These are phyloP conservation scores for Nasonia giraulti DNA, from an alignment of 1,140 invertebrate genomes.

Conservation along the genomic window DNA sequence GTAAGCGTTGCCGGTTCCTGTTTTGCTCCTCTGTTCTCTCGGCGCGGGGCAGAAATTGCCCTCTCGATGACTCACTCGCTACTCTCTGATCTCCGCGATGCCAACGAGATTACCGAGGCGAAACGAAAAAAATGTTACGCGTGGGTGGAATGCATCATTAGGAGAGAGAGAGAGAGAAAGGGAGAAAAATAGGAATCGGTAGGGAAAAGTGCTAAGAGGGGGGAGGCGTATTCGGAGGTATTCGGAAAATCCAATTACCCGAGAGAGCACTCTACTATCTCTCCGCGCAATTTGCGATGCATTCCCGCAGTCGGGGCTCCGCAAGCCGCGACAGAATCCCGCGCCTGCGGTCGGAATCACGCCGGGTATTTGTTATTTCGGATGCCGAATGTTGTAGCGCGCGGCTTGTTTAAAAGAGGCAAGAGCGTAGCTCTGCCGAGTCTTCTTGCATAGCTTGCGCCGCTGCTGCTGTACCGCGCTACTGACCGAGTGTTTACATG, in stretches of 20 bases:
- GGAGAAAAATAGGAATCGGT: no score
- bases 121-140: no score
- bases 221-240: slow-evolving; percentile 25
- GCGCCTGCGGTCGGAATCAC: slow-evolving; percentile 31
- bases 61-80: no score
- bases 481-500: background rate
- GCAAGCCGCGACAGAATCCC: slow-evolving; percentile 17
- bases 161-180: background rate
- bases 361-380: slow-evolving; percentile 40
- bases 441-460: background rate
- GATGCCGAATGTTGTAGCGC: background rate
- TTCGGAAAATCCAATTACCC: slow-evolving; percentile 56
- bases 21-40: background rate
- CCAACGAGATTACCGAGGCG: no score
- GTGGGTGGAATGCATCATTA: no score
- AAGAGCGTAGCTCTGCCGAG: background rate
- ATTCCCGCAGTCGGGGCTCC: slow-evolving; percentile 29
- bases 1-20: background rate
- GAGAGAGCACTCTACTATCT: slow-evolving; percentile 46
- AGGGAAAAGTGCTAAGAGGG: background rate
- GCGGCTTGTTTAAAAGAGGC: background rate
- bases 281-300: slow-evolving; percentile 48
- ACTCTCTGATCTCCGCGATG: no score
- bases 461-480: background rate
- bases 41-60: no score